Conservation (phyloP, 1,140 invertebrate species). For the Conopomorpha cramerella region DNA sequence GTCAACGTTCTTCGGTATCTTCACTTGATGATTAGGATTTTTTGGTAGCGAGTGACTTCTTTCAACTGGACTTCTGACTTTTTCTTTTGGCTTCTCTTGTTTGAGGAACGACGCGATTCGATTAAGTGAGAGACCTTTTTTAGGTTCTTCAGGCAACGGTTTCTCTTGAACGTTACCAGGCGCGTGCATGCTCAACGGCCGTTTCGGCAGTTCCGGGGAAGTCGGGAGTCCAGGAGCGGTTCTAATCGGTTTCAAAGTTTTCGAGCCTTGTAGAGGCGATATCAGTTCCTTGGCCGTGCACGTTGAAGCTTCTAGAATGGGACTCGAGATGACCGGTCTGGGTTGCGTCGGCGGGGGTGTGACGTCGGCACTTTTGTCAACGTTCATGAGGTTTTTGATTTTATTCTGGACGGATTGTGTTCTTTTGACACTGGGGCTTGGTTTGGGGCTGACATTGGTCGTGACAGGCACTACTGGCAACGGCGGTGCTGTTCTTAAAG, state of each 20-base stretch:
- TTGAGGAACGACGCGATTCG: conserved; percentile 80
- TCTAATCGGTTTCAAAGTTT: conserved; percentile 59
- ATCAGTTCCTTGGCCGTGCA: conserved; percentile 74
- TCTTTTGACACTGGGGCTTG: conserved; percentile 38
- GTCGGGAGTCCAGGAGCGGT: conserved; percentile 60
- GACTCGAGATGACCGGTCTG: conserved; percentile 77
- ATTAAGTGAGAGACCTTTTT: conserved; percentile 67
- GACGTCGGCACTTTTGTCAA: no score
- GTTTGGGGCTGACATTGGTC: conserved; percentile 25
- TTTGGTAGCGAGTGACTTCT: conserved; percentile 64
- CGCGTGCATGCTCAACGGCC: conserved; percentile 61
- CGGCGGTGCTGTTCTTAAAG: conserved; percentile 49
- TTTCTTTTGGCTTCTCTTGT: conserved; percentile 61
- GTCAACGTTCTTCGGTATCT: conserved; percentile 69
- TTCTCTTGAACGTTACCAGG: conserved; percentile 35
- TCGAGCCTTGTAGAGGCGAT: conserved; percentile 54
- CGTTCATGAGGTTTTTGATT: conserved; percentile 48
- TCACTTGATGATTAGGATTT: conserved; percentile 62
- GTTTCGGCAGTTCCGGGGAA: conserved; percentile 32
- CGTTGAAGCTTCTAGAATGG: conserved; percentile 78
- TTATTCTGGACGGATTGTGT: conserved; percentile 43
- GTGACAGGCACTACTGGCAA: conserved; percentile 40
- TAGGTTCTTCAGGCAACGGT: conserved; percentile 48
- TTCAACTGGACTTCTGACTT: conserved; percentile 61
- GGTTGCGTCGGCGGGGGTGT: no score